These are phyloP conservation scores for Strigamia transsilvanica DNA, from an alignment of 2,888 invertebrate species.

Conservation along the genomic window DNA sequence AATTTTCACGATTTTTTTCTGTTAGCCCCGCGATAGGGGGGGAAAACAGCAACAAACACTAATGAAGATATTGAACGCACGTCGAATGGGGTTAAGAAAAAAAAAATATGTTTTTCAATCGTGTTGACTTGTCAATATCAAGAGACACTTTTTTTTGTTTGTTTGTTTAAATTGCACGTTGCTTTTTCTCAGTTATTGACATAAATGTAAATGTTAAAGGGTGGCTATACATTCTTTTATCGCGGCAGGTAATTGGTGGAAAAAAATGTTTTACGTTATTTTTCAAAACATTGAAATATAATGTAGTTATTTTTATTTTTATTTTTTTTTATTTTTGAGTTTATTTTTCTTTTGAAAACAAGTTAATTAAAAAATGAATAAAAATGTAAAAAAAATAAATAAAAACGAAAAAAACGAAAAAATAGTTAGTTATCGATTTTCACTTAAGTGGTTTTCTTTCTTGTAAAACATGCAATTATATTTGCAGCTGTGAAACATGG, in stretches of 20 bases:
- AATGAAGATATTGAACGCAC: background rate
- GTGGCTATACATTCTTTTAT: background rate
- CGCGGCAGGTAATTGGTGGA: background rate
- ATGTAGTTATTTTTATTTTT: background rate
- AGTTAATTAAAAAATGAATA: too few species aligned
- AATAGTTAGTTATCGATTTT: background rate
- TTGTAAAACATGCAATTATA: background rate
- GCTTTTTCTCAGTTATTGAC: slow-evolving; percentile 10
- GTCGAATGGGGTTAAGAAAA: background rate
- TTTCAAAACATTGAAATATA: background rate
- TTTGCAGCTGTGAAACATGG: background rate
- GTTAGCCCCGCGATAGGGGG: too few species aligned
- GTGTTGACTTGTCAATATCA: slow-evolving; percentile 31
- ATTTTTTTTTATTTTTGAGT: slow-evolving; percentile 8
- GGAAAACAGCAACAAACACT: background rate
- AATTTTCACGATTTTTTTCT: too few species aligned
- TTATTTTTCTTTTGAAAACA: background rate
- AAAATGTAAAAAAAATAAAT: too few species aligned
- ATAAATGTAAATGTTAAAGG: background rate
- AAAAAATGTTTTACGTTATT: too few species aligned
- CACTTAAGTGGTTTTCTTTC: background rate
- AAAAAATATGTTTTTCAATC: background rate
- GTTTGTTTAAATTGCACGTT: background rate
- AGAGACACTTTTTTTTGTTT: slow-evolving; percentile 2
- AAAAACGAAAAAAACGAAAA: too few species aligned